Conservation (phyloP, 2,797 vertebrate species). For the Tokudaia tokunoshimensis region DNA sequence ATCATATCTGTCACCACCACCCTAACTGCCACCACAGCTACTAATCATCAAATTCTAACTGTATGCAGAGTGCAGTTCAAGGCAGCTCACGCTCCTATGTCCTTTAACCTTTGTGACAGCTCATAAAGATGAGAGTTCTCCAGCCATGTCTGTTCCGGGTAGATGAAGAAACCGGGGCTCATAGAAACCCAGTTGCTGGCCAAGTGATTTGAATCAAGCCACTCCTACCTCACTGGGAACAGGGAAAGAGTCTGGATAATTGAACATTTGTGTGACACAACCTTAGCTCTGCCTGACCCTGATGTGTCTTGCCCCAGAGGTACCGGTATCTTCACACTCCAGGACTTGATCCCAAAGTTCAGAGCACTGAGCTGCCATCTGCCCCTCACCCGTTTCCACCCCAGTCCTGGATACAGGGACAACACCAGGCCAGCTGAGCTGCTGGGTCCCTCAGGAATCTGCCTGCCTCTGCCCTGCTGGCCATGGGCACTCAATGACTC, state of each 20-base stretch:
- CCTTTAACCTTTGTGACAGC: background rate
- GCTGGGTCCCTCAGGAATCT: background rate
- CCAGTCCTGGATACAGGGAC: too few species aligned
- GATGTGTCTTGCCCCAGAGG: background rate
- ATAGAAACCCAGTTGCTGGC: background rate
- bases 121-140: fast-evolving
- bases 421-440: background rate
- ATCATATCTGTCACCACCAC: background rate
- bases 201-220: background rate
- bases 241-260: background rate
- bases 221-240: background rate
- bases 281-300: background rate
- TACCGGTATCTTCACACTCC: background rate
- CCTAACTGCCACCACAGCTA: background rate
- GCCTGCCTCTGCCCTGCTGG: fast-evolving
- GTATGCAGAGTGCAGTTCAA: fast-evolving
- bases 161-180: background rate
- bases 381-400: too few species aligned
- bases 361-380: background rate
- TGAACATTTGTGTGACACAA: background rate
- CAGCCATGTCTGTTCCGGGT: fast-evolving
- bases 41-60: background rate
- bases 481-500: fast-evolving
- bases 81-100: background rate
- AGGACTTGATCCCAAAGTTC: background rate